Percentiles rank a stretch among this genome's conserved stretches.
Conservation (phyloP, 2,888 invertebrate genomes). For the Drosophila falleni region DNA sequence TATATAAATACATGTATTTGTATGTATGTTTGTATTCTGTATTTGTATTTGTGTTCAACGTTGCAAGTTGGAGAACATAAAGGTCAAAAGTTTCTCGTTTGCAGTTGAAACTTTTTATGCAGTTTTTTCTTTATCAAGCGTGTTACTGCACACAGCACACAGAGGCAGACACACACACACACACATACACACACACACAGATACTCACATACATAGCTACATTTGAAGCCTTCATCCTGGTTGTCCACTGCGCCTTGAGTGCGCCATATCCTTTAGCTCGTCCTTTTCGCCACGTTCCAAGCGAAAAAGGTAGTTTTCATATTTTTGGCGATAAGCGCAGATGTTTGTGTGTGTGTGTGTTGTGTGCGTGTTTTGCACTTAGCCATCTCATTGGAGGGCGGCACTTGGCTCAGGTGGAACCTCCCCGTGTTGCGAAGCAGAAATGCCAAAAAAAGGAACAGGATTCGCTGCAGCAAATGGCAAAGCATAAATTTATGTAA, state of each 20-base stretch:
- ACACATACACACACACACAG: constrained; percentile 21
- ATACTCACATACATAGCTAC: constrained; percentile 5
- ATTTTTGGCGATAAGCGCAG: constrained; percentile 74
- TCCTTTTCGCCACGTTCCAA: constrained; percentile 37
- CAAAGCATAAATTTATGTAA: constrained; percentile 85
- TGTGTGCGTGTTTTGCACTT: constrained; percentile 64
- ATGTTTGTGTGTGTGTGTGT: constrained; percentile 28
- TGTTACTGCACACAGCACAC: constrained; percentile 55
- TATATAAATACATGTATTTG: constrained; percentile 2
- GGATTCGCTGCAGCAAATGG: constrained; percentile 73
- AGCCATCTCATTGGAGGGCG: constrained; percentile 45
- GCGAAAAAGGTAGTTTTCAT: constrained; percentile 76
- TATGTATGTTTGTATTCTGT: constrained; percentile 12
- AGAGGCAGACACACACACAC: constrained; percentile 29
- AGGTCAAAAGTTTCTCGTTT: constrained; percentile 81
- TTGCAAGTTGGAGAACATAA: constrained; percentile 61
- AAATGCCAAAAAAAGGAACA: constrained; percentile 37
- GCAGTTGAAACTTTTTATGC: constrained; percentile 73
- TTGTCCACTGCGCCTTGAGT: constrained; percentile 61
- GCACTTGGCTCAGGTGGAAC: constrained; percentile 58
- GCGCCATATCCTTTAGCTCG: constrained; percentile 61
- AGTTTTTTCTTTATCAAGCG: constrained; percentile 73
- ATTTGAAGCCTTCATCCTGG: constrained; percentile 37
- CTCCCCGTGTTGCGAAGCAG: constrained; percentile 28
- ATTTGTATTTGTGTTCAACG: constrained; percentile 28